Evolutionary conservation across 2,113 vertebrate genomes (phyloP), one percentile per base, ranked within the genome.

Genomic region (Zeus faber): DNA sequence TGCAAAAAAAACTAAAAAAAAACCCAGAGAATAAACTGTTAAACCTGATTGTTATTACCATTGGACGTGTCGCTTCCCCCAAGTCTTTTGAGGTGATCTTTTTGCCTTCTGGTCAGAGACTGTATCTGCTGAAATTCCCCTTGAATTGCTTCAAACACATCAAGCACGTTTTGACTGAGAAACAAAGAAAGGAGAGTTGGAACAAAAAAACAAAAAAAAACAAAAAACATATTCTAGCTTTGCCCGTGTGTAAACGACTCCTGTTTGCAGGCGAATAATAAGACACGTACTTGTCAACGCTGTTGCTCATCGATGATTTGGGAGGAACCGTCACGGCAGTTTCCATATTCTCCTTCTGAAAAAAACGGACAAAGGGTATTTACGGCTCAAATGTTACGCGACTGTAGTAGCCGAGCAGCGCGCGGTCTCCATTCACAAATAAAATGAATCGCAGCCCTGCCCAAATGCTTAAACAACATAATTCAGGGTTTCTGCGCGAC

Each of bases 71-170:
- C 89, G 66, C 76, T 91, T 90, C 91, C 91, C 81, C 87, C 86
- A 49, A 95, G 89, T 89, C 90, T 91, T 83, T 89, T 96, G 65
- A 99, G 91, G 65, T 95, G 92, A 77, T 94, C 90, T 88, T 93
- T 95, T 65, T 99, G 96, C 86, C 87, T 85, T 86, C 88, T 92
- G 67, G 95, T 90, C 76, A 98, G 85, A 74, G 84, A 82, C 58
- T 85, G 83, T 85, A 99, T 93, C 85, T 86, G 92, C 76, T 89
- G 91, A 83, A 98, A 95, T 89, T 93, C 94, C 85, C 93, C 93
- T 80, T 95, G 94, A 77, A 98, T 87, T 49, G 91, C 92, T 76
- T 91, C 85, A 83, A 98, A 94, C 59, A 89, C 84, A 47, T 85
- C 88, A 73, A 93, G 88, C 83, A 94, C 83, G 81, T 84, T 89